A percentile compares a stretch with the other conserved stretches of the same genome.
Evolutionary conservation across 2,113 vertebrate species (phyloP).

Genomic region (Archocentrus centrarchus): DNA sequence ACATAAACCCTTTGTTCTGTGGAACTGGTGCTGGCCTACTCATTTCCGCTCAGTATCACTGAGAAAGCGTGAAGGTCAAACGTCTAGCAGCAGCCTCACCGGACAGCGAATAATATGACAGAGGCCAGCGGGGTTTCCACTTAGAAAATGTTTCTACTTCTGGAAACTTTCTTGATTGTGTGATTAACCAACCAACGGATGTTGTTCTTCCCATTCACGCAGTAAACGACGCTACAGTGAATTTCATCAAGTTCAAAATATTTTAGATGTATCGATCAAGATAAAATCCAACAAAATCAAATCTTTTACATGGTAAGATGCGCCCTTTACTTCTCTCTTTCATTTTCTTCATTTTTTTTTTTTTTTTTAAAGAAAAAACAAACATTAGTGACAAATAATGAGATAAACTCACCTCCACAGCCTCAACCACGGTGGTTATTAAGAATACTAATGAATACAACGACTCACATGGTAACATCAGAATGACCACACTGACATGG

Average conservation of each 20-base stretch:
- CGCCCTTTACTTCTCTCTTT: too few relatives aligned
- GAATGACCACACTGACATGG: neutral
- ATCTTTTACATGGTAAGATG: neutral
- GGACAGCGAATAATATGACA: neutral
- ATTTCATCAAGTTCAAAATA: neutral
- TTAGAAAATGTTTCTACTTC: neutral
- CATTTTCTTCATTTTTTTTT: neutral
- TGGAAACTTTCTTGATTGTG: constrained; percentile 7
- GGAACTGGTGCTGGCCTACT: neutral
- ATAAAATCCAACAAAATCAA: neutral
- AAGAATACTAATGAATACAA: neutral
- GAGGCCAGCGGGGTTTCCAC: neutral
- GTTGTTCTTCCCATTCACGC: neutral
- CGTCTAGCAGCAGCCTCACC: neutral
- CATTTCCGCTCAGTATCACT: neutral
- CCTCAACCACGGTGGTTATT: neutral
- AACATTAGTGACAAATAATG: neutral
- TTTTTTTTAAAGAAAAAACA: neutral
- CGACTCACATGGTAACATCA: neutral
- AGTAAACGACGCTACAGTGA: neutral
- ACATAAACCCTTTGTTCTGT: neutral
- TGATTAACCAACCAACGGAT: neutral
- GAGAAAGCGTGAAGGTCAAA: neutral
- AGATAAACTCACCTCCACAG: too few relatives aligned
- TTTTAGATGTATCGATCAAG: neutral